Evolutionary conservation across 1,140 invertebrate genomes (phyloP), one percentile per base, ranked within the genome.

Genomic region (Apis dorsata): DNA sequence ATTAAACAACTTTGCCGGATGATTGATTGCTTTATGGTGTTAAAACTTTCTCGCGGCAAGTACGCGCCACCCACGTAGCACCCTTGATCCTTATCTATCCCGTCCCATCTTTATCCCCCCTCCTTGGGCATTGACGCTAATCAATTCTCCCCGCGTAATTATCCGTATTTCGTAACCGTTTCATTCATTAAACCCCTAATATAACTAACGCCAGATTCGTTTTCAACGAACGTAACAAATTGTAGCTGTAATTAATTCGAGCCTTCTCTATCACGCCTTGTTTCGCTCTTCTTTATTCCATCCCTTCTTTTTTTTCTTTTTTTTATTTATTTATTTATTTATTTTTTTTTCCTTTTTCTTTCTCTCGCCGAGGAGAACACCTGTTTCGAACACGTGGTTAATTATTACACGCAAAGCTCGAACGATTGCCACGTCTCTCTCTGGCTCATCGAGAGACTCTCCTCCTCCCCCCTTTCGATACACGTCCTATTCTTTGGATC

Each of bases 1-100:
- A 93, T 92, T 92, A 92, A 92, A 91, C 90, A 93, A 92, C 89
- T 92, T 92, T 90, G 79, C 89, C 84, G 83, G 82, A 87, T 93
- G 92, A 93, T 93, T 92, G 92, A 93, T 93, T 89, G 86, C 89
- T 91, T 88, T 89, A 86, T 88, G 89, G 84, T 90, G 89, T 90
- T 92, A 92, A 92, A 92, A 91, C 89, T 89, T 92, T 91, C 91
- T 89, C 88, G 75, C 86, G 72, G 86, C 81, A 68, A 90, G 85
- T 28, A 28, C 85, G 83, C 81, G 83, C 90, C 86, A 86, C 90
- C 89, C 90, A 90, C 89, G 84, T 86, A 75, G 87, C 76, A 78
- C 76, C 81, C 34, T 44, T 71, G 87, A 80, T 84, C 86, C 78
- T 86, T 78, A 83, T 88, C 72, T 69, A 65, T 81, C 57, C 82